Evolutionary conservation across 2,113 vertebrate species (phyloP), one percentile per base, ranked within the genome.

Genomic region (Corynorhinus townsendii): DNA sequence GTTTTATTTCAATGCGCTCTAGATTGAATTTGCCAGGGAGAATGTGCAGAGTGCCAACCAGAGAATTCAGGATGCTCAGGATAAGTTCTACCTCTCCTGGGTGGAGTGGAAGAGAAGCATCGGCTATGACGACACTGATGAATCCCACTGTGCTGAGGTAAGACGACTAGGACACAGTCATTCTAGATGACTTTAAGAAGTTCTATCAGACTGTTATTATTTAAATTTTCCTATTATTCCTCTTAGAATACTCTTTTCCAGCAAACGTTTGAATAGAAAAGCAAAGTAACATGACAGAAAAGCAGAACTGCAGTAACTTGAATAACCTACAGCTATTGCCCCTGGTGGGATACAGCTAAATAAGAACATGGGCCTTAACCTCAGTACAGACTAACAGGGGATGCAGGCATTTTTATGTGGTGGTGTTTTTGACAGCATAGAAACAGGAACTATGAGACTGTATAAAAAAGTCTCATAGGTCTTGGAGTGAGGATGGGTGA

Each of bases 11-110:
- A n/a, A 40, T 96, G 69, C 96, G 45, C 96, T 97, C 91, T 90
- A 99, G 99, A 99, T 99, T 90, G 98, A 99, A 91, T 98, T 98
- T 94, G 98, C 99, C 97, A 99, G 98, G 93, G 99, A 98, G 97
- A 99, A 99, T 33, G 94, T 99, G 86, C 96, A 98, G 89, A 98
- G 96, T 95, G 99, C 99, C 81, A 99, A 99, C 97, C 98, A 99
- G 98, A 99, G 98, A 95, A 96, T 99, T 89, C 98, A 98, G 91
- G 96, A 97, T 97, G 98, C 99, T 33, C 98, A 99, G 92, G 97
- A 99, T 59, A 99, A 99, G 92, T 93, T 99, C 2, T 98, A 92
- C 79, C 94, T 97, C 14, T 98, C 98, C 3, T 98, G 99, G 98
- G 94, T 98, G 92, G 98, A 98, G 47, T 99, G 99, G 99, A 99